Evolutionary conservation across 2,888 invertebrate genomes (phyloP), one percentile per base, ranked within the genome.

Genomic region (Temnothorax ravouxi): DNA sequence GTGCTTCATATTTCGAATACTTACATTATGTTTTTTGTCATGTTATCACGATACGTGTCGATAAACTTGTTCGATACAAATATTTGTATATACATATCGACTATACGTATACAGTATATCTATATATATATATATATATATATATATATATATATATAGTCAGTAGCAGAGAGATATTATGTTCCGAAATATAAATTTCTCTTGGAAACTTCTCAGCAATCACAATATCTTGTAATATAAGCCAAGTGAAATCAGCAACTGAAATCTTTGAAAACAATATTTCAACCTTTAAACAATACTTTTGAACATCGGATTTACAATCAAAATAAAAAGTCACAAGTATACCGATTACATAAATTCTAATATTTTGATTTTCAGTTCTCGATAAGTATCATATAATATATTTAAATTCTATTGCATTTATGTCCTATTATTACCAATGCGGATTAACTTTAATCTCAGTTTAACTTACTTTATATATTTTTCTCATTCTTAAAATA

Each of bases 21-120:
- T 59, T 47, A 59, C 11, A 71, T 47, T 47, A 71, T 59, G 47
- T 18, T 44, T 69, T 71, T 71, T 59, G 34, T 47, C 21, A 38
- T 56, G 34, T 71, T 76, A 6, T 54, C 66, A 21, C 18, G 41
- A 59, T 15, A 56, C 3, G 13, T 64, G 11, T 38, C 25, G 13
- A 0, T 76, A 64, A 64, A 41, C n/a, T 38, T 6, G 8, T 66
- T 41, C 21, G 21, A 41, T 54, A 25, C 21, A 66, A 54, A 66
- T 66, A 74, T n/a, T 44, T 47, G 8, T 61, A 61, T 13, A 29
- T 44, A 44, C 8, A 44, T 44, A 25, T 6, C n/a, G 41, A 34
- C 44, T 29, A 15, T 47, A 15, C 29, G 29, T 29, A 29, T 47
- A 47, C 0, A 15, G 15, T 47, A 15, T 1, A 9, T 25, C 1